Conservation (phyloP, 1,140 invertebrate species). For the Palaemon carinicauda region DNA sequence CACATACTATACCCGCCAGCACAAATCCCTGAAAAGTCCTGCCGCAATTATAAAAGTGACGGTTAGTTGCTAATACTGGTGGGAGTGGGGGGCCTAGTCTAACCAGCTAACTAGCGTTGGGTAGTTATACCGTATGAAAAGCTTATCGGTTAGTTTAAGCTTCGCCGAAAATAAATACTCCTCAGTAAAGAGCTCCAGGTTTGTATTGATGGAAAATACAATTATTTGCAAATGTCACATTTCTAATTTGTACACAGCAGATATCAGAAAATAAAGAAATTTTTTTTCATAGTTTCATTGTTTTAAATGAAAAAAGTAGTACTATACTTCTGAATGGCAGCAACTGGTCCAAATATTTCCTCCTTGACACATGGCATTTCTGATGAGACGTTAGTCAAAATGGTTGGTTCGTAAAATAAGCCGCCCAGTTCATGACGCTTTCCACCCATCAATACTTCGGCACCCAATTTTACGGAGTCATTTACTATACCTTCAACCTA, state of each 20-base stretch:
- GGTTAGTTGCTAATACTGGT: no score
- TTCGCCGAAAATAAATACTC: no score
- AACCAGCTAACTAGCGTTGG: no score
- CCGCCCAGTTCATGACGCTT: conserved; percentile 74
- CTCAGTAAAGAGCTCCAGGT: no score
- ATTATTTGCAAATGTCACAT: no score
- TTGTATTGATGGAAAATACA: no score
- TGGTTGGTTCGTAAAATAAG: conserved; percentile 91
- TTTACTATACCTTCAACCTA: conserved; percentile 78
- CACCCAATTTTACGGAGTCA: conserved; percentile 87
- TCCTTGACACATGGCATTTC: conserved; percentile 85
- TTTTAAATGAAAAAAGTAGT: not conserved
- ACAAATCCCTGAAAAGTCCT: no score
- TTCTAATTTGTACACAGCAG: not conserved
- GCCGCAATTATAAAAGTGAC: no score
- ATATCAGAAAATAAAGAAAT: not conserved
- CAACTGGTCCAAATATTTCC: conserved; percentile 97
- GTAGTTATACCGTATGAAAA: no score
- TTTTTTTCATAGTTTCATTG: not conserved
- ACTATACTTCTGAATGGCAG: conserved; percentile 78
- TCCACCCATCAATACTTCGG: conserved; percentile 84
- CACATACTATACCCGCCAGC: no score
- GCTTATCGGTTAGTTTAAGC: no score
- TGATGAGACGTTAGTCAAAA: conserved; percentile 81
- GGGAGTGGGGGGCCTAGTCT: no score